These are phyloP conservation scores for Platysteira castanea DNA, from an alignment of 2,113 vertebrate genomes.

Conservation along the genomic window DNA sequence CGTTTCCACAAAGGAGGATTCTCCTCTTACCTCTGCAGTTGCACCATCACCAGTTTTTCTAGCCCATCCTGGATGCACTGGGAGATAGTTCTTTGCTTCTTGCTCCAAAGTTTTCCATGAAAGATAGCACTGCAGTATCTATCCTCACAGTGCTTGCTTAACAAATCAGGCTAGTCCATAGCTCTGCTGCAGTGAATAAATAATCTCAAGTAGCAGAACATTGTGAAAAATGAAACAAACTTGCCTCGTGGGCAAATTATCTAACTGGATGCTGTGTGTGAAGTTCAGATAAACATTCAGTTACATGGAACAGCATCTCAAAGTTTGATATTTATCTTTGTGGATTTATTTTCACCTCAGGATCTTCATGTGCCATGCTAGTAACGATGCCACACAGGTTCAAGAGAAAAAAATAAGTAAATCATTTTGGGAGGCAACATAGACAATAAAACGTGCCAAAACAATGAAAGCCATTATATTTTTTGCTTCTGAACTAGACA, in stretches of 20 bases:
- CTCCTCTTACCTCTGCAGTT: constrained; percentile 42
- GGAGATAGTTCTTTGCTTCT: neutral
- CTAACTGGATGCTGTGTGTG: constrained; percentile 32
- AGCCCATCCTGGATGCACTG: neutral
- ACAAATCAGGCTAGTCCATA: constrained; percentile 20
- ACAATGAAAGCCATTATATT: neutral
- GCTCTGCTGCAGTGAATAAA: constrained; percentile 57
- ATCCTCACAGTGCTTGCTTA: neutral
- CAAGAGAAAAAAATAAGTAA: neutral
- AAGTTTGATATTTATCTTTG: constrained; percentile 40
- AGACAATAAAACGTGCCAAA: neutral
- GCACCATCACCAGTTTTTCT: neutral
- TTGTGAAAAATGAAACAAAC: constrained; percentile 34
- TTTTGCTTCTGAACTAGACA: constrained; percentile 26
- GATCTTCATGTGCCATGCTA: constrained; percentile 12
- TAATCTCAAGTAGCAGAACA: constrained; percentile 56
- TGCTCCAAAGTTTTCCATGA: neutral
- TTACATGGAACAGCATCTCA: constrained; percentile 9
- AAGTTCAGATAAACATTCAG: constrained; percentile 39
- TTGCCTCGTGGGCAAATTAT: constrained; percentile 53
- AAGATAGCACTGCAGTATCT: neutral
- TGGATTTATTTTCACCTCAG: constrained; percentile 59
- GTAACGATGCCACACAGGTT: constrained; percentile 6
- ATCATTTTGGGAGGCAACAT: neutral
- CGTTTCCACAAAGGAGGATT: neutral